Evolutionary conservation across 2,797 vertebrate species (phyloP).

Genomic region (Leucoraja ocellata): DNA sequence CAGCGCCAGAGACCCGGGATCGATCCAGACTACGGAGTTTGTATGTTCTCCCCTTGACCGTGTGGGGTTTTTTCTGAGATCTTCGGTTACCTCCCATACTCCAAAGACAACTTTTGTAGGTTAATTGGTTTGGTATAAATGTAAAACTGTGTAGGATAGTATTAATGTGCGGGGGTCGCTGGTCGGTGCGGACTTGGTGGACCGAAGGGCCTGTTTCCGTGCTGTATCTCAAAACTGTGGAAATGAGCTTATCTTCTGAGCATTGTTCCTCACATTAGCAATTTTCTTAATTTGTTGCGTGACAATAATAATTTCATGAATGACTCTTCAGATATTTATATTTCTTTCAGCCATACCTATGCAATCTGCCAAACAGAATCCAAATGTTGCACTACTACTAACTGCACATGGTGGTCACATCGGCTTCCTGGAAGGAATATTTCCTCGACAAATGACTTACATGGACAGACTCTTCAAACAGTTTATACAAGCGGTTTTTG

Average conservation of each 20-base stretch:
- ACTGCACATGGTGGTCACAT: constrained; percentile 93
- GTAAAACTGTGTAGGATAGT: too few relatives aligned
- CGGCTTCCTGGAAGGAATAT: constrained; percentile 93
- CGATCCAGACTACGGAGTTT: too few relatives aligned
- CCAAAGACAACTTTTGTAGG: too few relatives aligned
- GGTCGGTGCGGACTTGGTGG: too few relatives aligned
- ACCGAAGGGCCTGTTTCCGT: too few relatives aligned
- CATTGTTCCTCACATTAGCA: not conserved
- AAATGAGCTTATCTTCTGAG: not conserved
- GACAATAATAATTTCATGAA: not conserved
- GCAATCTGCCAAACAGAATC: constrained; percentile 90
- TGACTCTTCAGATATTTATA: not conserved
- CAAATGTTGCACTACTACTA: constrained; percentile 85
- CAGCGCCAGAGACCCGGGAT: too few relatives aligned
- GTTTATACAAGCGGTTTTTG: constrained; percentile 86
- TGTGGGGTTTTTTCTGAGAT: too few relatives aligned
- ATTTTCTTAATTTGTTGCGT: not conserved
- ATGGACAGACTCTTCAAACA: constrained; percentile 98
- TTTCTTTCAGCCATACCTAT: constrained; percentile 76
- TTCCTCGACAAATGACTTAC: constrained; percentile 90
- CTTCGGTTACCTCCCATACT: too few relatives aligned
- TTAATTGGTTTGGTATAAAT: too few relatives aligned
- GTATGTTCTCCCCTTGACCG: too few relatives aligned
- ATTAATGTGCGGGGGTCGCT: too few relatives aligned
- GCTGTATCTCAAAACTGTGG: not conserved